Base-by-base conservation (phyloP, 2,113 vertebrate genomes). In the Thomomys bottae region DNA sequence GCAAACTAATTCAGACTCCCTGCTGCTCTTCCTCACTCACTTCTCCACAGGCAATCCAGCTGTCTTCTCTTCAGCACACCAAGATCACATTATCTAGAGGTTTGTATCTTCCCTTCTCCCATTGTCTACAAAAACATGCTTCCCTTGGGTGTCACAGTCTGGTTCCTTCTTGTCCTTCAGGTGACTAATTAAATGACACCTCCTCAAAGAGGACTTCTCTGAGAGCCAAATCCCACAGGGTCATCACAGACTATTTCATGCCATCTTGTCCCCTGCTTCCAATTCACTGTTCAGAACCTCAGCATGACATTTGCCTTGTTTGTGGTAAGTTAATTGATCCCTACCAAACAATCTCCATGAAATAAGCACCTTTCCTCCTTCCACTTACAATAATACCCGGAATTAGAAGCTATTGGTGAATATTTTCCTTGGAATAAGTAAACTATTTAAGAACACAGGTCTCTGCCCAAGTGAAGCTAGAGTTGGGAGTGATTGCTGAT, bases 371-470 rank as follows among this genome's bases (percentile, higher is more conserved):
- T 64, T 24, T 78, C 32, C 89, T 38, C 84, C 40, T 76, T 90
- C 28, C 24, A 70, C 30, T 45, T 84, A 54, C 45, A 89, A 67
- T 24, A 57, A 15, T 64, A 26, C 9, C 79, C 45, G 5, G 34
- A 49, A 5, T 75, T 82, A 92, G 68, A 21, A n/a, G 23, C 89
- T 36, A 68, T 5, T 79, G 32, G 18, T 32, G 42, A 84, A 17
- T 91, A 72, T 54, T 89, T 92, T 88, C 49, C 49, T 54, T 83
- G n/a, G 23, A 85, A 72, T 91, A 38, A 88, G 67, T 40, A 18
- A 32, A 14, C 3, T 57, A 68, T 24, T 72, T 79, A 6, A 28
- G 63, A 85, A 73, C 77, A 76, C 54, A 42, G 40, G 73, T 57
- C 28, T 63, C 49, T 24, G 24, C 30, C 61, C 45, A 81, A 80